Percentiles rank a stretch among this genome's conserved stretches.
These are phyloP conservation scores for Actenoides hombroni DNA, from an alignment of 2,113 vertebrate genomes.

Conservation along the genomic window DNA sequence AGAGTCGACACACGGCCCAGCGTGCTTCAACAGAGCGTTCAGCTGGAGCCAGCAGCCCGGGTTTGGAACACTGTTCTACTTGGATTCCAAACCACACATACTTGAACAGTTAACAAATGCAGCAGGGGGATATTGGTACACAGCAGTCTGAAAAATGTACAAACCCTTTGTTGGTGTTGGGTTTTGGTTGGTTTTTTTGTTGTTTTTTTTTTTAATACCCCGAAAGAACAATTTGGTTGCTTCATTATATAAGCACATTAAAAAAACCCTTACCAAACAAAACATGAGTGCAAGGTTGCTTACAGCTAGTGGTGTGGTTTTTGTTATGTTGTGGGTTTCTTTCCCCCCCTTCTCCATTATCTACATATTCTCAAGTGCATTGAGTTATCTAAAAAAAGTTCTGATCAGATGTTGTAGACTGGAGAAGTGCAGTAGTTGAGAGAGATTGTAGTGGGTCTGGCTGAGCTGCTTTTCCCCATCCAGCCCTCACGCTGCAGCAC, in stretches of 20 bases:
- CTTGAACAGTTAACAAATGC: conserved; percentile 70
- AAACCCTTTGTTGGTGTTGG: conserved; percentile 25
- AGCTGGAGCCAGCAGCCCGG: conserved; percentile 58
- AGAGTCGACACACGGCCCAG: not conserved
- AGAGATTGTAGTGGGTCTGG: not conserved
- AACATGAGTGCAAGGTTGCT: not conserved
- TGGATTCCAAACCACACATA: conserved; percentile 78
- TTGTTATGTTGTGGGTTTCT: not conserved
- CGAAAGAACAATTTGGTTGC: not conserved
- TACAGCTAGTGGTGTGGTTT: not conserved
- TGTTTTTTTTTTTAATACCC: not conserved
- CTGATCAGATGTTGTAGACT: not conserved
- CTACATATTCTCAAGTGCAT: not conserved
- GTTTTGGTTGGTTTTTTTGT: not conserved
- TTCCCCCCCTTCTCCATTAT: not conserved
- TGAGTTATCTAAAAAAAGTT: not conserved
- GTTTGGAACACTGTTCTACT: conserved; percentile 55
- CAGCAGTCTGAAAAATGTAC: conserved; percentile 23
- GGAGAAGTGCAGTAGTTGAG: conserved; percentile 8
- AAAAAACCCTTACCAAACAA: not conserved
- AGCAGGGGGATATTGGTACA: conserved; percentile 47
- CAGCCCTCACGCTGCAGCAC: too few relatives aligned
- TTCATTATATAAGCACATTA: not conserved
- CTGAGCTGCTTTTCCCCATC: too few relatives aligned
- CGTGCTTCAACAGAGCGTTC: not conserved